These are phyloP conservation scores for Sigmodon hispidus DNA, from an alignment of 2,113 vertebrate species.

Conservation along the genomic window DNA sequence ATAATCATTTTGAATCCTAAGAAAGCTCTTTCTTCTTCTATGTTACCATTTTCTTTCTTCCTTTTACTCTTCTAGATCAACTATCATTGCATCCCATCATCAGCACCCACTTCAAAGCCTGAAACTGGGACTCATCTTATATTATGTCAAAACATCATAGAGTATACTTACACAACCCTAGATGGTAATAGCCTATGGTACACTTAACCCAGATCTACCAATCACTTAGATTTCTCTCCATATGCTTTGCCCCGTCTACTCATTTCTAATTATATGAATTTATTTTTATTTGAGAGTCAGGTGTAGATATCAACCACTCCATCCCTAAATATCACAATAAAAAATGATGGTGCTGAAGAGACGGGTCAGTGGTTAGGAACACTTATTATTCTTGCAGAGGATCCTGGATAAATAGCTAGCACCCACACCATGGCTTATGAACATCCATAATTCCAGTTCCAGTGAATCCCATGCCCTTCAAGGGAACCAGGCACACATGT, in stretches of 20 bases:
- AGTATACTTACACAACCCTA: background rate
- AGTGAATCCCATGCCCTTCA: background rate
- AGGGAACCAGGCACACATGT: background rate
- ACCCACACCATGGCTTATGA: background rate
- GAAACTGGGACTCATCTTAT: no score
- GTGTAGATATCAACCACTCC: background rate
- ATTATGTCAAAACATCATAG: background rate
- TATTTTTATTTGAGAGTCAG: background rate
- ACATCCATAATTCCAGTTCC: background rate
- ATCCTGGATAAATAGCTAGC: background rate
- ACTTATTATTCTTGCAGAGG: background rate
- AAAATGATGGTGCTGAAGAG: background rate
- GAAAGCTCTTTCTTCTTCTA: background rate
- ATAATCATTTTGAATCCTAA: no score
- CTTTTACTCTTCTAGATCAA: background rate
- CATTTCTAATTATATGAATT: background rate
- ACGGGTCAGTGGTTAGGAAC: background rate
- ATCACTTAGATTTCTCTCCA: background rate
- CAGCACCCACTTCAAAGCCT: background rate
- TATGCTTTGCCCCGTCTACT: background rate
- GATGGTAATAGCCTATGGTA: no score
- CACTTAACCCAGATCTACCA: background rate
- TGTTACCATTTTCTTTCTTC: background rate
- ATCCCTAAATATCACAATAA: background rate
- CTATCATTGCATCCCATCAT: background rate